Conservation (phyloP, 2,113 vertebrate genomes). For the Acinonyx jubatus region DNA sequence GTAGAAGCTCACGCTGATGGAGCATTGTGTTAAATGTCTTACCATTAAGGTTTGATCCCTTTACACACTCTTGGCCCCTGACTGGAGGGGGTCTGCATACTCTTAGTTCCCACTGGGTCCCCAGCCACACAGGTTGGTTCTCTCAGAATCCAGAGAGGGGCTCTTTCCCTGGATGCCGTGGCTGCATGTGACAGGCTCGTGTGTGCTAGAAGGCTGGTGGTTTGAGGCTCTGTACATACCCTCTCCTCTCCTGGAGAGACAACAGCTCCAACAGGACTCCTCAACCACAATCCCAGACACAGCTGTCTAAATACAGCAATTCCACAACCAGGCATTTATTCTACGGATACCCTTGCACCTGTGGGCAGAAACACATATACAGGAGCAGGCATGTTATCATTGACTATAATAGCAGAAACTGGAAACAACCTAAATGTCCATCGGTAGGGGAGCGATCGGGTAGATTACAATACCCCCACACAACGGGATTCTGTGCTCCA, state of each 20-base stretch:
- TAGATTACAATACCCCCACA: neutral
- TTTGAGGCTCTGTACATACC: fast-evolving
- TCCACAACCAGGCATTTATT: neutral
- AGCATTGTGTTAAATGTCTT: neutral
- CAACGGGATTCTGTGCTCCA: neutral
- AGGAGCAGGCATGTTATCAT: neutral
- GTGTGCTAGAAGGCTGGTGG: neutral
- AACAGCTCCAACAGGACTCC: neutral
- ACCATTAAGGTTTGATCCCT: neutral
- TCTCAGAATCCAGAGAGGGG: neutral
- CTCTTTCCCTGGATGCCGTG: neutral
- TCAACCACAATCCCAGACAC: neutral
- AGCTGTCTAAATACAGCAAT: neutral
- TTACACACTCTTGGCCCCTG: neutral
- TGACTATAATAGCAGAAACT: neutral
- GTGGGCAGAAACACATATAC: slow-evolving; percentile 5
- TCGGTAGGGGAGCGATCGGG: neutral
- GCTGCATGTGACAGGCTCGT: neutral
- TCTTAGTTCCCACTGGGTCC: neutral
- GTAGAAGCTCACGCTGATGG: neutral
- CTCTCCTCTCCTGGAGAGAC: neutral
- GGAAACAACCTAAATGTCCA: slow-evolving; percentile 18
- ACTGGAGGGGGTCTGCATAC: neutral
- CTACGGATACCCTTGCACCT: neutral
- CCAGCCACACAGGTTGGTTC: neutral